A percentile compares a stretch with the other conserved stretches of the same genome.
phyloP scores from a whole-genome alignment of 2,797 vertebrate genomes.

The Urocyon cinereoargenteus region DNA sequence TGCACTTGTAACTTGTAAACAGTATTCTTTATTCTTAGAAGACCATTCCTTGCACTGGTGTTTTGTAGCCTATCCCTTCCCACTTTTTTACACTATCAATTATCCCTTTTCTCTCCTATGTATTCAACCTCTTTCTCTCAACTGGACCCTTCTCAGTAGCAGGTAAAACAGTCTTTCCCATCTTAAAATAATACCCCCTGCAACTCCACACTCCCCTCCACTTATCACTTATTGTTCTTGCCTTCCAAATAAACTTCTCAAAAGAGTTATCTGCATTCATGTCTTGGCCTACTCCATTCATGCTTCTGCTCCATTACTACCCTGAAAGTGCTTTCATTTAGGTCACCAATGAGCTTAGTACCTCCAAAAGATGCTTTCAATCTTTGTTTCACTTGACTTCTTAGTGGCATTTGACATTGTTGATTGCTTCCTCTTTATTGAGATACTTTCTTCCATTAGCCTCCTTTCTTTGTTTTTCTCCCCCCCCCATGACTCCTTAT shows the following conservation, averaged over 20 bases:
- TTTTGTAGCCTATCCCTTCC: neutral
- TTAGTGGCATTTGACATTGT: constrained; percentile 25
- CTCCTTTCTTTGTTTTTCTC: constrained; percentile 18
- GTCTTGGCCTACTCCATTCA: neutral
- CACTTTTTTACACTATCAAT: neutral
- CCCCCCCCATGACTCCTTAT: constrained; percentile 5
- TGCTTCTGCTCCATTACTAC: neutral
- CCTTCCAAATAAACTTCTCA: constrained; percentile 4
- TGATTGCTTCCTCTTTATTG: constrained; percentile 17
- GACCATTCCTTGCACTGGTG: neutral
- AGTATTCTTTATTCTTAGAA: neutral
- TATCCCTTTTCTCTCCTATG: constrained; percentile 1
- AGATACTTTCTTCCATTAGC: neutral
- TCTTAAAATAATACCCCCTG: constrained; percentile 39
- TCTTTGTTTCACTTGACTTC: neutral
- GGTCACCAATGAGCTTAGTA: constrained; percentile 24
- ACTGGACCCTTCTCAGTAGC: neutral
- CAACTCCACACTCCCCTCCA: neutral
- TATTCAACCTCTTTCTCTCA: constrained; percentile 14
- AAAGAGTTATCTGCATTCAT: neutral
- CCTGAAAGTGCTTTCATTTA: constrained; percentile 45
- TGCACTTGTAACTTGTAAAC: no score
- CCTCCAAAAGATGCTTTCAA: neutral
- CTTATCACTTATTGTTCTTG: constrained; percentile 34
- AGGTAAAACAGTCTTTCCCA: constrained; percentile 22